Percentiles rank a stretch among this genome's conserved stretches.
phyloP scores from a whole-genome alignment of 2,113 vertebrate genomes.

The Donacobius atricapilla region DNA sequence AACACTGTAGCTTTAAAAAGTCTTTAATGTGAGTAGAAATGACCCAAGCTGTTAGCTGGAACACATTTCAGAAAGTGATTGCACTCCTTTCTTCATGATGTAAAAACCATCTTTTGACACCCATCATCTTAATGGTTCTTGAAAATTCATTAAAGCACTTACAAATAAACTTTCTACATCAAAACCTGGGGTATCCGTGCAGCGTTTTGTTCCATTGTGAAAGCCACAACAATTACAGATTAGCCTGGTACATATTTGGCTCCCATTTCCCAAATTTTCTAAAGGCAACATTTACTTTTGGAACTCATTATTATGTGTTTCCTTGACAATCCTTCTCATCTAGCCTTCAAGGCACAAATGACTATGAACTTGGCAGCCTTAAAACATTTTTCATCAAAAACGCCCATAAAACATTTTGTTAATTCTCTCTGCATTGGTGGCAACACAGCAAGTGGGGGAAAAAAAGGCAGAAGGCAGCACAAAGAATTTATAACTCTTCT shows the following conservation, averaged over 20 bases:
- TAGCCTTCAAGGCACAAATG: neutral
- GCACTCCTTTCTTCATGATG: neutral
- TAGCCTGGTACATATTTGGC: constrained; percentile 2
- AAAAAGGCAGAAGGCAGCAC: neutral
- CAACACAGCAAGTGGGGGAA: neutral
- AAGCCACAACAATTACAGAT: constrained; percentile 16
- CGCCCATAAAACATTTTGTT: neutral
- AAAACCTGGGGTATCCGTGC: neutral
- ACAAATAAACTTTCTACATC: constrained; percentile 9
- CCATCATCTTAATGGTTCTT: neutral
- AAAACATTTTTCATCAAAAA: neutral
- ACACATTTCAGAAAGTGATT: neutral
- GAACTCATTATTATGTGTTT: constrained; percentile 40
- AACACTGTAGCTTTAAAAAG: neutral
- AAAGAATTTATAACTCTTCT: neutral
- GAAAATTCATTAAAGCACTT: constrained; percentile 30
- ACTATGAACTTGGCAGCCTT: constrained; percentile 4
- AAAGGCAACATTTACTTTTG: constrained; percentile 37
- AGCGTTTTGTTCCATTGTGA: constrained; percentile 27
- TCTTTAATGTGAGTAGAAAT: neutral
- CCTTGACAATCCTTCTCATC: constrained; percentile 29
- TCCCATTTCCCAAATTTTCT: neutral
- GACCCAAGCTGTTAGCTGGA: neutral
- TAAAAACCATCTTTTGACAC: neutral
- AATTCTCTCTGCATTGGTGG: neutral